Conservation (phyloP, 2,888 invertebrate species). For the Hydraecia micacea region DNA sequence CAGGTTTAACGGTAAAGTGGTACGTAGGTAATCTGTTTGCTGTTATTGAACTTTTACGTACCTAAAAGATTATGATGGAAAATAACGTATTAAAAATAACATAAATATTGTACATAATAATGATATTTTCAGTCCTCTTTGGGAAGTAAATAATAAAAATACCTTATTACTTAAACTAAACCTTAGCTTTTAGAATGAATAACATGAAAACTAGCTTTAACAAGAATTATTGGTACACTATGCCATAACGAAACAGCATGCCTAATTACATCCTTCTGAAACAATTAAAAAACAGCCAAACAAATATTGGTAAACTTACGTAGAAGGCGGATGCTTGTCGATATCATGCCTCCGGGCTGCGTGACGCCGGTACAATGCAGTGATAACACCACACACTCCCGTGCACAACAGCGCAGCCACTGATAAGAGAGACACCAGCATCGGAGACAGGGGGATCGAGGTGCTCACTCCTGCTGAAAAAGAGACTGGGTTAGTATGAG, state of each 20-base stretch:
- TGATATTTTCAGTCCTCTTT: too few relatives aligned
- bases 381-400: slow-evolving; percentile 93
- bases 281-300: background rate
- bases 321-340: slow-evolving; percentile 80
- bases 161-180: background rate
- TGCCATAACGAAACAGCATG: background rate
- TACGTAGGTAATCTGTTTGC: background rate
- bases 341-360: slow-evolving; percentile 85
- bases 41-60: background rate
- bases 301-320: slow-evolving; percentile 68
- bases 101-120: background rate
- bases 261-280: background rate
- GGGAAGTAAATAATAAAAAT: background rate
- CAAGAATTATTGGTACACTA: background rate
- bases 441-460: slow-evolving; percentile 92
- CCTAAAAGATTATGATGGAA: background rate
- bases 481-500: slow-evolving; percentile 17
- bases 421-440: slow-evolving; percentile 93
- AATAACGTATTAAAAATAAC: too few relatives aligned
- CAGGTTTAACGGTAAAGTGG: background rate
- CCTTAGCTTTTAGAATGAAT: background rate
- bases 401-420: slow-evolving; percentile 93
- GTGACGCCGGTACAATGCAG: slow-evolving; percentile 93
- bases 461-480: slow-evolving; percentile 88
- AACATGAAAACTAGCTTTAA: background rate